A percentile compares a stretch with the other conserved stretches of the same genome.
phyloP scores from a whole-genome alignment of 2,888 invertebrate genomes.

The Liodrosophila aerea region DNA sequence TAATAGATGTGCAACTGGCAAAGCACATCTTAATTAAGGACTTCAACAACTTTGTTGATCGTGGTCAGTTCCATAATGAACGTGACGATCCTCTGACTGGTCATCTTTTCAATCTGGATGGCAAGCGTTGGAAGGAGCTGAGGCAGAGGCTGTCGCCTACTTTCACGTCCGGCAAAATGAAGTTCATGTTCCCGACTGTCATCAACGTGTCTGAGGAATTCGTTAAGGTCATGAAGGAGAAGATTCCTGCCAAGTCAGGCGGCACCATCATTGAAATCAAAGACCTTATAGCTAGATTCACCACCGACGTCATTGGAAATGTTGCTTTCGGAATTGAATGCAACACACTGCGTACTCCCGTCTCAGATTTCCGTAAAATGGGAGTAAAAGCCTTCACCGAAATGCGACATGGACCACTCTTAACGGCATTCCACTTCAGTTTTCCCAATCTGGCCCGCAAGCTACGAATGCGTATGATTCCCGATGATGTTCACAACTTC shows the following conservation, averaged over 20 bases:
- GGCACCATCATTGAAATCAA: slow-evolving; percentile 80
- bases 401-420: slow-evolving; percentile 33
- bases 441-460: slow-evolving; percentile 63
- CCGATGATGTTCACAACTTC: slow-evolving; percentile 71
- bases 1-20: slow-evolving; percentile 56
- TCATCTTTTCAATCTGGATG: slow-evolving; percentile 79
- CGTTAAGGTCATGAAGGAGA: slow-evolving; percentile 37
- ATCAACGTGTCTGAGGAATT: slow-evolving; percentile 56
- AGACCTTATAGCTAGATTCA: slow-evolving; percentile 82
- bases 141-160: slow-evolving; percentile 80
- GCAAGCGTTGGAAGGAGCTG: slow-evolving; percentile 82
- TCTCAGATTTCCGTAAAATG: slow-evolving; percentile 78
- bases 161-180: slow-evolving; percentile 74
- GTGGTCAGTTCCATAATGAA: slow-evolving; percentile 77
- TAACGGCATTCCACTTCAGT: slow-evolving; percentile 40
- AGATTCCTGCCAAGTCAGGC: slow-evolving; percentile 30
- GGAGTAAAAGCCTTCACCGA: slow-evolving; percentile 48
- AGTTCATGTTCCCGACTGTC: slow-evolving; percentile 67
- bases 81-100: slow-evolving; percentile 79
- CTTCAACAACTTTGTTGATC: slow-evolving; percentile 79
- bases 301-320: slow-evolving; percentile 83
- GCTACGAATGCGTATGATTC: slow-evolving; percentile 57
- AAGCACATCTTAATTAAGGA: slow-evolving; percentile 63
- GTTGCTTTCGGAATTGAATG: slow-evolving; percentile 83
- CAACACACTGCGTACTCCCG: slow-evolving; percentile 79